These are phyloP conservation scores for Trachymyrmex cornetzi DNA, from an alignment of 1,140 invertebrate genomes.

Conservation along the genomic window DNA sequence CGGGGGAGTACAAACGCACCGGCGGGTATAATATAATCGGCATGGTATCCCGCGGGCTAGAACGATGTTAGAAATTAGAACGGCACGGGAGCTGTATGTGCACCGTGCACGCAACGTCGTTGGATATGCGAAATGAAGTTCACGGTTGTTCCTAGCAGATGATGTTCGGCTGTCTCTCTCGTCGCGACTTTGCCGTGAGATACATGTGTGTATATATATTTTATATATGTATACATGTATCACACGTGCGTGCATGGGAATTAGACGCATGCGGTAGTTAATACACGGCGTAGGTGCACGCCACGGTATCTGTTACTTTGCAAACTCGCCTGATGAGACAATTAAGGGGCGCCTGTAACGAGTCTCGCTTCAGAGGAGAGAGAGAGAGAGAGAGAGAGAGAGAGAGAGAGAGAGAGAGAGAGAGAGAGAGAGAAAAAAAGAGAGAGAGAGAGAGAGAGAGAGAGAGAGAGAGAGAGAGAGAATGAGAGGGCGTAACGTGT, in stretches of 20 bases:
- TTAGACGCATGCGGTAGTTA: conserved; percentile 56
- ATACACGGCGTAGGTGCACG: conserved; percentile 48
- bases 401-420: not conserved
- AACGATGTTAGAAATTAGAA: conserved; percentile 56
- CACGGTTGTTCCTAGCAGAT: conserved; percentile 42
- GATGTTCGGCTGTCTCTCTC: conserved; percentile 21
- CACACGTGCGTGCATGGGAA: conserved; percentile 32
- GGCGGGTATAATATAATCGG: conserved; percentile 51
- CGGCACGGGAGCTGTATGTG: conserved; percentile 8
- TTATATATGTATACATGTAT: not conserved
- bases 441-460: not conserved
- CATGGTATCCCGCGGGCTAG: conserved; percentile 47
- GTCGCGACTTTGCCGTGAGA: conserved; percentile 27
- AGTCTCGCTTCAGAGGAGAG: not conserved
- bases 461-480: not conserved
- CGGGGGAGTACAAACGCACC: conserved; percentile 52
- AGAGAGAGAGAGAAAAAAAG: not conserved
- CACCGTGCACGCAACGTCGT: not conserved
- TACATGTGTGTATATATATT: not conserved
- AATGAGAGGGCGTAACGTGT: not conserved
- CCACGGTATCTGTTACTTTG: conserved; percentile 43
- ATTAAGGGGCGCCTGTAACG: conserved; percentile 56
- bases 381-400: not conserved
- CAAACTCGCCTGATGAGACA: conserved; percentile 62
- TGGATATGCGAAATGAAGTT: conserved; percentile 45